Base-by-base conservation (phyloP, 2,888 invertebrate genomes). In the Pteria penguin region DNA sequence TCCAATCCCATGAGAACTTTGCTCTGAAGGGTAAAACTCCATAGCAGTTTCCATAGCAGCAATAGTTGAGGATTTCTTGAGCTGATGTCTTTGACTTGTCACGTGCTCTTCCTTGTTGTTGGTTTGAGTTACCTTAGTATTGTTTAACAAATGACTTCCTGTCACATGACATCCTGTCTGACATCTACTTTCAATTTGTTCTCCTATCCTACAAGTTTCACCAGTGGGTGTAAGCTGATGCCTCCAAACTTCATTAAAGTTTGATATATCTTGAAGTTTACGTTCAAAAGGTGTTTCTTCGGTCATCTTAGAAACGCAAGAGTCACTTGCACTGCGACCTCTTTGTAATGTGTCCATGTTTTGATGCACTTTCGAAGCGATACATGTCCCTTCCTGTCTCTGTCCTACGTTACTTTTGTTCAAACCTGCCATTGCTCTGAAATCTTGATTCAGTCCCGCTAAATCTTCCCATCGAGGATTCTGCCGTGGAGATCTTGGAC, bases 381-480 rank as follows among this genome's bases (percentile, higher is more conserved):
- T 31, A 27, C 57, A 32, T 27, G 55, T 57, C 45, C 8, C 11
- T 14, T 45, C 11, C 18, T 45, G 45, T 8, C 33, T 22, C 1
- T n/a, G 0, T 52, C 36, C 29, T 36, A 18, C 29, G 4, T 4
- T 29, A 27, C 52, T 52, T 27, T 60, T 69, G 11, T 75, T 62
- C 2, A 69, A 55, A 18, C 61, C 75, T 22, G 75, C 57, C 58
- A 84, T 73, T 52, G 81, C 84, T 72, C 80, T 80, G 72, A 84
- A 84, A 72, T 81, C 82, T 54, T 85, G 83, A 80, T 85, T 85
- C n/a, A 85, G 62, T 3, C 85, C 81, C 18, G 85, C 85, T 24
- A 85, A 70, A 72, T 85, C 85, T 69, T 85, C 85, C 85, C 85
- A 85, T 24, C 85, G 72, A 32, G 85, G 85, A 60, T 83, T 82